Conservation (phyloP, 2,797 vertebrate species). For the Falco novaeseelandiae region DNA sequence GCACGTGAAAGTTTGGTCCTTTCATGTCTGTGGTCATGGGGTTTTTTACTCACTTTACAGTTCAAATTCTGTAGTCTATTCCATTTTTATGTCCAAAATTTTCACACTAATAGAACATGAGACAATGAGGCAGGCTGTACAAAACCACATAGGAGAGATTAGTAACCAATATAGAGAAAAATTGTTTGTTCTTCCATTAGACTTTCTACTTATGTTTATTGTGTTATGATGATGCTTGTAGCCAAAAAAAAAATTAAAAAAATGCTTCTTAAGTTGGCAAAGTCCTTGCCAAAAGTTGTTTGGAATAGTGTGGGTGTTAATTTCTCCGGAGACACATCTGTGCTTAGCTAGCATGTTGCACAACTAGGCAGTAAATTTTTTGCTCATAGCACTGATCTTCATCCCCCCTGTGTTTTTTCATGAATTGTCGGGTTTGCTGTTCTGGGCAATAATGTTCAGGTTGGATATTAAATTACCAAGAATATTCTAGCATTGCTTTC, state of each 20-base stretch:
- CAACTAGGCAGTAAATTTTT: background rate
- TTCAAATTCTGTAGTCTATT: background rate
- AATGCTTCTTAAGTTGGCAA: background rate
- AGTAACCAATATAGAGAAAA: background rate
- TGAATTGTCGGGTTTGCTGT: background rate
- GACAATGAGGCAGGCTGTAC: background rate
- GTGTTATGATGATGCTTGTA: background rate
- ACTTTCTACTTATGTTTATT: background rate
- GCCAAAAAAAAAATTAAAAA: background rate
- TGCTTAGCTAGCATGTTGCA: background rate
- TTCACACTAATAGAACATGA: background rate
- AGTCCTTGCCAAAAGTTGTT: conserved; percentile 3
- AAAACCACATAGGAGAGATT: background rate
- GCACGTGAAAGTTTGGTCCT: background rate
- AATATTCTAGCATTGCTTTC: background rate
- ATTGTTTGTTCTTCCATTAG: background rate
- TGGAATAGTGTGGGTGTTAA: conserved; percentile 17
- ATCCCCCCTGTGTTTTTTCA: background rate
- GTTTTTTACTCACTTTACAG: background rate
- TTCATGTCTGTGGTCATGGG: background rate
- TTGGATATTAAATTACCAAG: background rate
- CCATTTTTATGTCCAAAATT: background rate
- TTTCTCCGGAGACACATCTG: background rate
- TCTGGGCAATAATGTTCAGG: background rate
- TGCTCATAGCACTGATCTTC: background rate